Percentiles rank a stretch among this genome's conserved stretches.
Evolutionary conservation across 2,113 vertebrate species (phyloP).

Genomic region (Campylorhamphus procurvoides): DNA sequence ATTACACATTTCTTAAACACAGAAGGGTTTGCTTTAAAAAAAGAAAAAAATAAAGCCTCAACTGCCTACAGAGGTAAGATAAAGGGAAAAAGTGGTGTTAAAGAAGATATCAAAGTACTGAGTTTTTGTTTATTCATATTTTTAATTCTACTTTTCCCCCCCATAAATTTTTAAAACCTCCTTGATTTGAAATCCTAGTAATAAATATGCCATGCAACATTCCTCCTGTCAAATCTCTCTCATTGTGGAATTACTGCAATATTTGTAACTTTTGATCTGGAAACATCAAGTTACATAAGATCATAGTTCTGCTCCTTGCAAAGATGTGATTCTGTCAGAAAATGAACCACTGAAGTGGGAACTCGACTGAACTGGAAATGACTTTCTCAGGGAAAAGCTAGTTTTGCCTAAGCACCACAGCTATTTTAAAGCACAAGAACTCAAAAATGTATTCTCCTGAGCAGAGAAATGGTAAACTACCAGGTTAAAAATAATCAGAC

Average conservation of each 20-base stretch:
- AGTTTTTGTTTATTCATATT: slow-evolving; percentile 8
- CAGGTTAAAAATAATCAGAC: slow-evolving; percentile 32
- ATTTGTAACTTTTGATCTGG: slow-evolving; percentile 70
- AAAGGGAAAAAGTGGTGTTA: not conserved
- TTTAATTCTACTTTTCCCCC: not conserved
- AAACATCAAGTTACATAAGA: slow-evolving; percentile 72
- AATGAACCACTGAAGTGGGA: slow-evolving; percentile 63
- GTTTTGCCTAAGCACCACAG: slow-evolving; percentile 40
- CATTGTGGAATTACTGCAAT: slow-evolving; percentile 1
- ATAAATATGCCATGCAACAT: not conserved
- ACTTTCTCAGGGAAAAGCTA: slow-evolving; percentile 62
- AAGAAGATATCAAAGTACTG: not conserved
- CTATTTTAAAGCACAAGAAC: slow-evolving; percentile 43
- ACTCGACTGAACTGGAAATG: slow-evolving; percentile 65
- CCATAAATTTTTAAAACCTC: not conserved
- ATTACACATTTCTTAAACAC: not conserved
- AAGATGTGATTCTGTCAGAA: slow-evolving; percentile 65
- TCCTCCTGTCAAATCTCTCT: slow-evolving; percentile 1
- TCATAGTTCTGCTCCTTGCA: slow-evolving; percentile 29
- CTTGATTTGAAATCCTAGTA: slow-evolving; percentile 27
- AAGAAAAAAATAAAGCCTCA: not conserved
- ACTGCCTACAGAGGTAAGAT: not conserved
- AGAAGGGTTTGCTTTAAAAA: not conserved
- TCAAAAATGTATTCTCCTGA: not conserved
- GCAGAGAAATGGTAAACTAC: not conserved